Conservation (phyloP, 2,888 invertebrate species). For the Celastrina argiolus region DNA sequence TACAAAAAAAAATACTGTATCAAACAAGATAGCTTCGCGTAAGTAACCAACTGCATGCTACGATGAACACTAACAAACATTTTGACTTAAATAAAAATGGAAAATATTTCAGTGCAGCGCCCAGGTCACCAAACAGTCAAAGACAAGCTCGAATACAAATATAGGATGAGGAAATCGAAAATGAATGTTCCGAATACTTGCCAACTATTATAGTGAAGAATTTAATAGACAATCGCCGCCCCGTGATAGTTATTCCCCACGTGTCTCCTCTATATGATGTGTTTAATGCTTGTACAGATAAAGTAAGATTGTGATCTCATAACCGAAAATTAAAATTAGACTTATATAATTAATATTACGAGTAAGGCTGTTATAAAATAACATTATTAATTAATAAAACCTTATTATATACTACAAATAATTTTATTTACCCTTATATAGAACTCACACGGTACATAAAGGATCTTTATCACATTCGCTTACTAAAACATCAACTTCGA, state of each 20-base stretch:
- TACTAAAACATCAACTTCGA: constrained; percentile 80
- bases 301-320: constrained; percentile 63
- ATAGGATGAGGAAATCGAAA: constrained; percentile 57
- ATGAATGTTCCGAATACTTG: constrained; percentile 59
- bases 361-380: constrained; percentile 35
- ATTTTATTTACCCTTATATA: constrained; percentile 29
- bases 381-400: constrained; percentile 35
- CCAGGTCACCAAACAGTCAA: constrained; percentile 55
- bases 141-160: constrained; percentile 47
- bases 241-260: not conserved
- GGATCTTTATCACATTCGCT: constrained; percentile 89
- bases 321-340: constrained; percentile 41
- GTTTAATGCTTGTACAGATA: constrained; percentile 30
- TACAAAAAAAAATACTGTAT: constrained; percentile 46
- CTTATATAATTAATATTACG: constrained; percentile 33
- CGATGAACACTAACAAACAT: constrained; percentile 49
- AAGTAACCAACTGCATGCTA: constrained; percentile 66
- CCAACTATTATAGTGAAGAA: constrained; percentile 55
- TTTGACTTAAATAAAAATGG: constrained; percentile 55
- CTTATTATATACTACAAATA: constrained; percentile 25
- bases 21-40: constrained; percentile 63
- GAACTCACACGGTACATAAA: constrained; percentile 79
- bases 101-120: constrained; percentile 70
- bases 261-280: constrained; percentile 28
- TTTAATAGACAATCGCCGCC: not conserved